Conservation (phyloP, 35 echinoderm and acorn worm genomes). For the Anneissia japonica region DNA sequence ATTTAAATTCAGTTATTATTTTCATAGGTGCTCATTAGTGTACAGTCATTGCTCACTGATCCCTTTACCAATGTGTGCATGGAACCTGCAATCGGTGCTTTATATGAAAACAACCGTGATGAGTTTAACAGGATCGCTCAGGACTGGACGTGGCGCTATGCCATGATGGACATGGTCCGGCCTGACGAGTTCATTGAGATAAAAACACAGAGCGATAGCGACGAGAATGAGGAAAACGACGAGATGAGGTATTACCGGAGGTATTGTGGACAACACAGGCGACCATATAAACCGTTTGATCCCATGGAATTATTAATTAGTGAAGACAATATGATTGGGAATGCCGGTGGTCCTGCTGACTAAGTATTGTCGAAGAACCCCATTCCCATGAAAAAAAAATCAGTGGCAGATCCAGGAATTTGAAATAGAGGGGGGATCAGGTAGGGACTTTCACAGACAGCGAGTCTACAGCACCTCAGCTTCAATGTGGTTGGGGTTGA, state of each 20-base stretch:
- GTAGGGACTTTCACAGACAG: too few relatives aligned
- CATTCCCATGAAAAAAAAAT: too few relatives aligned
- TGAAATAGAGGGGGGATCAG: too few relatives aligned
- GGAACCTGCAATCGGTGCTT: not conserved
- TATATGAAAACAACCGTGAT: not conserved
- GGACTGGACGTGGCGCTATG: constrained; percentile 5
- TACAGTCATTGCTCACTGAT: constrained; percentile 14
- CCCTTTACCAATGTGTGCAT: constrained; percentile 3
- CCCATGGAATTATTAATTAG: not conserved
- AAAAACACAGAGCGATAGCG: not conserved
- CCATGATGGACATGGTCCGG: constrained; percentile 2
- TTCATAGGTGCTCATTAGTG: constrained; percentile 8
- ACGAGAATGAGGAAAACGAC: not conserved
- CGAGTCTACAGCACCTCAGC: too few relatives aligned
- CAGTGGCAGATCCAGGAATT: too few relatives aligned
- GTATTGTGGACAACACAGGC: not conserved
- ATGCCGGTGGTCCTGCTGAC: not conserved
- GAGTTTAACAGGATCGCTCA: constrained; percentile 7
- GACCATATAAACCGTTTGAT: not conserved
- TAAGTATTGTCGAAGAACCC: too few relatives aligned
- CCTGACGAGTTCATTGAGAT: not conserved
- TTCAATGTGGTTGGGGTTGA: too few relatives aligned
- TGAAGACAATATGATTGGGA: not conserved
- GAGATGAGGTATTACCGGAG: not conserved
- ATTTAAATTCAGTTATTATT: too few relatives aligned